Conservation (phyloP, 2,113 vertebrate species). For the Helogale parvula region DNA sequence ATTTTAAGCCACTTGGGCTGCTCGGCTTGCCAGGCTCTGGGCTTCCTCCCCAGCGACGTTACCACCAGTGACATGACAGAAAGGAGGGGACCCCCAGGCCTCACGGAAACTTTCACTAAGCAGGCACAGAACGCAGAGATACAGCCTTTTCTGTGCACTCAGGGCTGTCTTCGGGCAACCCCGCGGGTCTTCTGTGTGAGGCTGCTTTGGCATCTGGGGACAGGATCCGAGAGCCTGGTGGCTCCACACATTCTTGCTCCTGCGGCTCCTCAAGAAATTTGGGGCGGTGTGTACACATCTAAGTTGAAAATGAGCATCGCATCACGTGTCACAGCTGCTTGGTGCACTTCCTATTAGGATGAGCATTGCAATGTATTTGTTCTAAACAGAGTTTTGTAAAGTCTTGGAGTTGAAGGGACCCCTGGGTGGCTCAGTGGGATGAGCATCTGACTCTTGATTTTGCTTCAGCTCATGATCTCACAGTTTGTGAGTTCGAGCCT, state of each 20-base stretch:
- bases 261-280: not conserved
- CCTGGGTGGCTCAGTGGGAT: too few relatives aligned
- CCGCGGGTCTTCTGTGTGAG: not conserved
- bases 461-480: too few relatives aligned
- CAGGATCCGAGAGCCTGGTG: not conserved
- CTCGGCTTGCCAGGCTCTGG: not conserved
- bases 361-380: not conserved
- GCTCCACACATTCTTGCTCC: not conserved
- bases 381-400: not conserved
- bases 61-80: too few relatives aligned
- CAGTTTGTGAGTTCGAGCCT: accelerated
- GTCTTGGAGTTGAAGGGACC: not conserved
- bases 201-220: not conserved
- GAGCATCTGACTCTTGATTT: too few relatives aligned
- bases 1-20: not conserved
- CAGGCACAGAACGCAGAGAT: accelerated
- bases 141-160: accelerated
- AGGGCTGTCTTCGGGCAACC: too few relatives aligned
- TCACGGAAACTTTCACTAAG: too few relatives aligned
- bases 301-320: not conserved
- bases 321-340: not conserved
- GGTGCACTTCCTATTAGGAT: not conserved
- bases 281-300: not conserved
- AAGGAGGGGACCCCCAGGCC: not conserved
- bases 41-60: not conserved